These are phyloP conservation scores for Ardeotis arabs DNA, from an alignment of 2,113 vertebrate genomes.

Conservation along the genomic window DNA sequence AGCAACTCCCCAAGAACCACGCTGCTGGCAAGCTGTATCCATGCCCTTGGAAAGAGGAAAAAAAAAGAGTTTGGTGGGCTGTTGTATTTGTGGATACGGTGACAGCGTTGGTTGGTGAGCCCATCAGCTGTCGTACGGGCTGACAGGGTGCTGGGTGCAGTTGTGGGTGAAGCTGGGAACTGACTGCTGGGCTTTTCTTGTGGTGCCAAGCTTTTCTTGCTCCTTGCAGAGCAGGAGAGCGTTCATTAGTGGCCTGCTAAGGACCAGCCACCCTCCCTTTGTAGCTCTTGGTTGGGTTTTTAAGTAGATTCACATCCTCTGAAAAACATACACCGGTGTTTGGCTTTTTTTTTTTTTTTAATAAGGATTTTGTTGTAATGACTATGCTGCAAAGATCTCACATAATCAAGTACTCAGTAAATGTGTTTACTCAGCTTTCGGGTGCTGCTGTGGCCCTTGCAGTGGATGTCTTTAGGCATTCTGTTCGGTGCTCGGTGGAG, in stretches of 20 bases:
- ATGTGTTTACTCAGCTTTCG: slow-evolving; percentile 52
- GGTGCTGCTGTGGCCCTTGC: slow-evolving; percentile 1
- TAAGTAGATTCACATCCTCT: neutral
- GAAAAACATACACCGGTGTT: neutral
- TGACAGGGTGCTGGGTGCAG: neutral
- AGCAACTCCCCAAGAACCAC: neutral
- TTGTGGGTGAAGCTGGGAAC: neutral
- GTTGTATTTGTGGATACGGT: neutral
- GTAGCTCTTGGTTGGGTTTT: neutral
- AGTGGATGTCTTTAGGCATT: slow-evolving; percentile 5
- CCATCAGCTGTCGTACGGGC: accelerated
- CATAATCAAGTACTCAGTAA: slow-evolving; percentile 11
- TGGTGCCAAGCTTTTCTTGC: neutral
- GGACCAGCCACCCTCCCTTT: neutral
- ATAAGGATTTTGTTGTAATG: slow-evolving; percentile 29
- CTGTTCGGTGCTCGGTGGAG: slow-evolving; percentile 27
- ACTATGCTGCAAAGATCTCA: neutral
- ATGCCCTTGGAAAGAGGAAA: neutral
- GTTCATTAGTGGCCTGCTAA: neutral
- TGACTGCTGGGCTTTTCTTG: neutral
- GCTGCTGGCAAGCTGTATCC: neutral
- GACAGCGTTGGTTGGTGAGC: accelerated
- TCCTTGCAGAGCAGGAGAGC: neutral
- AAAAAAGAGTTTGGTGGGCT: neutral
- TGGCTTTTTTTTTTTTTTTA: neutral